Conservation (phyloP, 2,888 invertebrate genomes). For the Carabus problematicus region DNA sequence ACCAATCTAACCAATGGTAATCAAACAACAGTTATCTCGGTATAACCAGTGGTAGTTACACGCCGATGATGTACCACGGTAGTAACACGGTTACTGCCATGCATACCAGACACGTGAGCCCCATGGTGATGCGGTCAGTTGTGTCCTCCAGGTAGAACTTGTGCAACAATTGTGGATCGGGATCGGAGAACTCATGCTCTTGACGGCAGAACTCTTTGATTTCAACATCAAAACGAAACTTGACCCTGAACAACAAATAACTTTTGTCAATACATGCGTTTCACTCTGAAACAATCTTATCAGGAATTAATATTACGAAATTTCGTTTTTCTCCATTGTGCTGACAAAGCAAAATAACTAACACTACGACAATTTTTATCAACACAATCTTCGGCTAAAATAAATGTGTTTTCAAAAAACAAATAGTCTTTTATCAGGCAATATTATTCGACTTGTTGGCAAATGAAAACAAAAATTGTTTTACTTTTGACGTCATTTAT, state of each 20-base stretch:
- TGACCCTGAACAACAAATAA: slow-evolving; percentile 57
- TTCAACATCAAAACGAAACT: slow-evolving; percentile 65
- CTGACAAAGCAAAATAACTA: slow-evolving; percentile 5
- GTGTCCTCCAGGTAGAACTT: slow-evolving; percentile 44
- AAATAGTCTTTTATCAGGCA: too few relatives aligned
- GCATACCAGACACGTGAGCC: slow-evolving; percentile 62
- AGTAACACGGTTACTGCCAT: slow-evolving; percentile 62
- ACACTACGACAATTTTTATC: too few relatives aligned
- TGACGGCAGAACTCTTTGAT: slow-evolving; percentile 62
- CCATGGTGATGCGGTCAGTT: slow-evolving; percentile 59
- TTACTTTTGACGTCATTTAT: too few relatives aligned
- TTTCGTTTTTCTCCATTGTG: not conserved
- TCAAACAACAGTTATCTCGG: not conserved
- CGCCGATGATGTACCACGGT: slow-evolving; percentile 62
- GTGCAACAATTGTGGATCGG: slow-evolving; percentile 47
- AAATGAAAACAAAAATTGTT: too few relatives aligned
- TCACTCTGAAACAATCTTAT: not conserved
- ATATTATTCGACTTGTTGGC: too few relatives aligned
- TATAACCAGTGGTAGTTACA: slow-evolving; percentile 9
- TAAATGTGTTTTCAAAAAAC: too few relatives aligned
- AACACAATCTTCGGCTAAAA: too few relatives aligned
- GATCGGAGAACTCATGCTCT: slow-evolving; percentile 59
- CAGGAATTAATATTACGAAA: not conserved
- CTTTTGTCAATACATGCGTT: too few relatives aligned
- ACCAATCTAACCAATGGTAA: not conserved